Conservation (phyloP, 2,888 invertebrate genomes). For the Euproctis similis region DNA sequence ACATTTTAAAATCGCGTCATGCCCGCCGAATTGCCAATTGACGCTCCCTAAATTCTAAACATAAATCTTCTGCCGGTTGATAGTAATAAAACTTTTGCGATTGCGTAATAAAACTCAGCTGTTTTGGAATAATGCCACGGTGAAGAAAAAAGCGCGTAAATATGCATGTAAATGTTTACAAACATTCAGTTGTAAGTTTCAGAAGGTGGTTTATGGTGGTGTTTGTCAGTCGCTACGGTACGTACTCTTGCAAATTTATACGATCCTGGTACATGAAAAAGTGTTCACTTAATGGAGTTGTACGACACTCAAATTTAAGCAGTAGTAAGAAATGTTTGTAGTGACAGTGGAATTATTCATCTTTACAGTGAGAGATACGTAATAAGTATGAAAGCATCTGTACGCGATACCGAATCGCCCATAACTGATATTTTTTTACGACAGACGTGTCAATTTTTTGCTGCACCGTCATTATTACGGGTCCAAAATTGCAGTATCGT, state of each 20-base stretch:
- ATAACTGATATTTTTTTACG: constrained; percentile 37
- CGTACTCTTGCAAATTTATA: constrained; percentile 9
- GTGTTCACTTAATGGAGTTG: no score
- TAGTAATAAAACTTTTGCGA: constrained; percentile 46
- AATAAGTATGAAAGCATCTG: no score
- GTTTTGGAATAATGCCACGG: constrained; percentile 40
- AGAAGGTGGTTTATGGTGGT: constrained; percentile 7
- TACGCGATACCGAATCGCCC: constrained; percentile 40
- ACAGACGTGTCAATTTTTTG: constrained; percentile 58
- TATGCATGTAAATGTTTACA: constrained; percentile 51
- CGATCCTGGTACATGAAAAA: constrained; percentile 30
- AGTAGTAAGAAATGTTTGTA: no score
- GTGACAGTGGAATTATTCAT: no score
- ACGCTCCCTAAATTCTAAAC: constrained; percentile 40
- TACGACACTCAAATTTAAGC: no score
- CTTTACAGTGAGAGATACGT: no score
- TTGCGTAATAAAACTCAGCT: constrained; percentile 57
- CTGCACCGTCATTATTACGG: constrained; percentile 60
- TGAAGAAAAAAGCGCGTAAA: constrained; percentile 49
- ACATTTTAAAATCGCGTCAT: constrained; percentile 15
- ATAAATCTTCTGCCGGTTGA: no score
- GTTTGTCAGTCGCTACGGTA: background rate
- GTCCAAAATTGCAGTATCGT: constrained; percentile 49
- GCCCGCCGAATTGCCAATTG: constrained; percentile 23
- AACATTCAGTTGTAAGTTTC: constrained; percentile 41